Evolutionary conservation across 1,140 invertebrate genomes (phyloP), one percentile per base, ranked within the genome.

Genomic region (Orius laevigatus): DNA sequence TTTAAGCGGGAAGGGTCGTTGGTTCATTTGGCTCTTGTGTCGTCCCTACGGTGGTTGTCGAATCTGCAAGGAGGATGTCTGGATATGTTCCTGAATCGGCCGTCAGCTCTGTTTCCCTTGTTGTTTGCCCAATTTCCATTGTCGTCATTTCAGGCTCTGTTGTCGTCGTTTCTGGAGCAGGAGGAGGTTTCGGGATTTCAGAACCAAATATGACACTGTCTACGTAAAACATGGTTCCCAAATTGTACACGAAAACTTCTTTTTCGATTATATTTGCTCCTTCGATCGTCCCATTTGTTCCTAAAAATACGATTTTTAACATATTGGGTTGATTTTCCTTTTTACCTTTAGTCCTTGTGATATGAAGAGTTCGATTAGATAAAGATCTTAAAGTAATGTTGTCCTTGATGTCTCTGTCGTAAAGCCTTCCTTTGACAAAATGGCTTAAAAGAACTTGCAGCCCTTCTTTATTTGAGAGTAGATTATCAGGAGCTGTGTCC

Each of bases 181-280:
- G 12, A 46, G 38, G 31, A 46, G 40, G 25, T 51, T 50, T 42
- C 9, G 56, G 53, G 5, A 58, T 51, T n/a, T 53, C 38, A 31
- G 54, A 61, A 1, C 58, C 56, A 54, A 72, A 72, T 3, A 74
- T 58, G 31, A 74, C 67, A 51, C 70, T 67, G 53, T 73, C 70
- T 43, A 73, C 67, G 55, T 69, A 74, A 57, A 70, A 74, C 71
- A 74, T 73, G 49, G 72, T 74, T 35, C 72, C 72, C 50, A 74
- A 54, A 58, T 74, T 74, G 53, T 74, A 74, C 9, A 74, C 72
- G 57, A 74, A 74, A 12, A 73, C 69, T 58, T 74, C 71, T 54
- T 67, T 70, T 58, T 73, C 69, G 3, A 72, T 65, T 10, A 73
- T 70, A 47, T 68, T 63, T 15, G 71, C 70, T 49, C 69, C 66